These are phyloP conservation scores for Lepidurus packardi DNA, from an alignment of 1,140 invertebrate species.

Conservation along the genomic window DNA sequence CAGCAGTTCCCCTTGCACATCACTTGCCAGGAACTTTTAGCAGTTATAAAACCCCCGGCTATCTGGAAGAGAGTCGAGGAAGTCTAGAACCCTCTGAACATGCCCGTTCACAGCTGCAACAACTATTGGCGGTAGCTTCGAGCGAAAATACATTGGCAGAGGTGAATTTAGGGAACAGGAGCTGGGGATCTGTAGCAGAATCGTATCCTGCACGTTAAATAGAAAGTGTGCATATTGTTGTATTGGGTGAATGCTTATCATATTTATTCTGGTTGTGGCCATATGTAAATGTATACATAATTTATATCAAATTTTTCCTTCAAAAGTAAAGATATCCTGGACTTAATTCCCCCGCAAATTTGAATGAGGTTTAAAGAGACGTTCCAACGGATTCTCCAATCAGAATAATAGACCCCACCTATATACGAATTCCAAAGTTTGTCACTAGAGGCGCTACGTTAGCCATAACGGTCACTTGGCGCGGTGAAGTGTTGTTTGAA, in stretches of 20 bases:
- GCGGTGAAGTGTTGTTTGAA: slow-evolving; percentile 10
- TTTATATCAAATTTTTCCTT: background rate
- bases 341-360: background rate
- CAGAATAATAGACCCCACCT: background rate
- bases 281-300: slow-evolving; percentile 3
- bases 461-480: background rate
- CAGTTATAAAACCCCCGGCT: background rate
- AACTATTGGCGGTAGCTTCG: background rate
- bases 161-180: background rate
- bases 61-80: background rate
- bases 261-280: background rate
- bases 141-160: background rate
- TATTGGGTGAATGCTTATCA: slow-evolving; percentile 9
- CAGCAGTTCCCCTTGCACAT: background rate
- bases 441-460: background rate
- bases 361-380: background rate
- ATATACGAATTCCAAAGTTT: background rate
- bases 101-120: background rate
- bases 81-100: background rate
- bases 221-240: background rate
- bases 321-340: background rate
- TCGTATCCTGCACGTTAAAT: slow-evolving; percentile 6
- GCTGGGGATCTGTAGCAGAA: slow-evolving; percentile 1
- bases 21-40: background rate
- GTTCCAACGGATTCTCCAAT: background rate